Conservation (phyloP, 2,888 invertebrate genomes). For the Athalia circularis region DNA sequence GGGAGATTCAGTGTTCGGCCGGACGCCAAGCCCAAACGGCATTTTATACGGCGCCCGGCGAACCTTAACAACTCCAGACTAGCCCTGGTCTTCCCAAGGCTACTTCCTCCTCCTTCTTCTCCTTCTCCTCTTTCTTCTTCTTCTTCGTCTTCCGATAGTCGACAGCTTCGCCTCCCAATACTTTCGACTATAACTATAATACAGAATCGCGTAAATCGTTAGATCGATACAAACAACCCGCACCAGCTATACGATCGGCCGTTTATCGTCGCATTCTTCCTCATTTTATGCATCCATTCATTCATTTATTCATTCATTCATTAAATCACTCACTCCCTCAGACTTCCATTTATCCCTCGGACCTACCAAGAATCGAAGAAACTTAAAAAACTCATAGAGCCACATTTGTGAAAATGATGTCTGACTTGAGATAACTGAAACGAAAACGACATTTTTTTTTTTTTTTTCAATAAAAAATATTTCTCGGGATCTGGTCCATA, state of each 20-base stretch:
- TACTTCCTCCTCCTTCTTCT: conserved; percentile 20
- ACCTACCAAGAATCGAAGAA: too few relatives aligned
- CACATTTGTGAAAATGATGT: too few relatives aligned
- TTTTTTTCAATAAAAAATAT: too few relatives aligned
- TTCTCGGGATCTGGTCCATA: not conserved
- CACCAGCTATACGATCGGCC: not conserved
- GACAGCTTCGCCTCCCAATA: too few relatives aligned
- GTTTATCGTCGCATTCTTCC: not conserved
- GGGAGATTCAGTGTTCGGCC: conserved; percentile 61
- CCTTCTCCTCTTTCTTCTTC: not conserved
- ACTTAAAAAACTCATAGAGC: too few relatives aligned
- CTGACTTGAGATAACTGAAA: too few relatives aligned
- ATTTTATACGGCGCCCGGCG: conserved; percentile 59
- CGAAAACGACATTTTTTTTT: too few relatives aligned
- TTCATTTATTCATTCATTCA: too few relatives aligned
- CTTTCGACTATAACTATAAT: not conserved
- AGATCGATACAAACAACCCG: not conserved
- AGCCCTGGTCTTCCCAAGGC: conserved; percentile 36
- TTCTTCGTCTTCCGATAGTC: too few relatives aligned
- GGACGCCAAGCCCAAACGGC: conserved; percentile 62
- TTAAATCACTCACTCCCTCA: too few relatives aligned
- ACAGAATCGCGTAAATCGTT: conserved; percentile 1
- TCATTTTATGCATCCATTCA: too few relatives aligned
- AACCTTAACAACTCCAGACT: conserved; percentile 44
- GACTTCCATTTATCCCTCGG: too few relatives aligned